Evolutionary conservation across 2,888 invertebrate species (phyloP).

Genomic region (Yponomeuta evonymella): DNA sequence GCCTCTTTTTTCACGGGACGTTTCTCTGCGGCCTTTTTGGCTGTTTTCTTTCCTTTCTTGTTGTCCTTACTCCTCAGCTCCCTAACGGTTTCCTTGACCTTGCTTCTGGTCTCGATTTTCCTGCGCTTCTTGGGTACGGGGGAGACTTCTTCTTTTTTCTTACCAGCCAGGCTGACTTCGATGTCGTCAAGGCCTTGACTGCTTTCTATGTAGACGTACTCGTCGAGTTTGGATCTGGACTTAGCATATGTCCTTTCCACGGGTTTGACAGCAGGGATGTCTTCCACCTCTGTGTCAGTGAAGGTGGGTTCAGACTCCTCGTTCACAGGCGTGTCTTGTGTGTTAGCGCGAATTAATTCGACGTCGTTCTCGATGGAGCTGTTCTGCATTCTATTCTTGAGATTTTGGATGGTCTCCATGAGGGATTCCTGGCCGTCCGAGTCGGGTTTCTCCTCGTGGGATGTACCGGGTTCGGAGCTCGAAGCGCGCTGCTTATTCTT

Average conservation of each 20-base stretch:
- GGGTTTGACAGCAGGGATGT: constrained; percentile 55
- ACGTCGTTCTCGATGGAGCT: constrained; percentile 65
- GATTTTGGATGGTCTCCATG: constrained; percentile 48
- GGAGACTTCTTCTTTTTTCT: constrained; percentile 41
- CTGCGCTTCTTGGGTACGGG: constrained; percentile 60
- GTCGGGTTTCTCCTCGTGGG: constrained; percentile 28
- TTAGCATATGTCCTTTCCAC: constrained; percentile 65
- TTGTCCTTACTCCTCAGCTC: constrained; percentile 35
- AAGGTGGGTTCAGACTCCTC: constrained; percentile 41
- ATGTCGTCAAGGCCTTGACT: constrained; percentile 55
- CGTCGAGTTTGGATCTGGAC: constrained; percentile 58
- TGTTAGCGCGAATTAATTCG: constrained; percentile 59
- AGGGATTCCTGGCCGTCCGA: constrained; percentile 36
- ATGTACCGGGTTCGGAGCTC: constrained; percentile 38
- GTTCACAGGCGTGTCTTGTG: constrained; percentile 47
- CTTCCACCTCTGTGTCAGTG: constrained; percentile 41
- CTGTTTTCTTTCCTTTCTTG: constrained; percentile 26
- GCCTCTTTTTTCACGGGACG: constrained; percentile 23
- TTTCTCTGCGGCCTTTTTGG: constrained; percentile 28
- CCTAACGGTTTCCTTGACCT: constrained; percentile 29
- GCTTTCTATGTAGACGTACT: constrained; percentile 63
- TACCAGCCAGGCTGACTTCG: constrained; percentile 51
- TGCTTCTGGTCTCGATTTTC: constrained; percentile 44
- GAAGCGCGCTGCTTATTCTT: constrained; percentile 58
- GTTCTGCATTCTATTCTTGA: constrained; percentile 52